These are phyloP conservation scores for Hipparchia semele DNA, from an alignment of 2,888 invertebrate species.

Conservation along the genomic window DNA sequence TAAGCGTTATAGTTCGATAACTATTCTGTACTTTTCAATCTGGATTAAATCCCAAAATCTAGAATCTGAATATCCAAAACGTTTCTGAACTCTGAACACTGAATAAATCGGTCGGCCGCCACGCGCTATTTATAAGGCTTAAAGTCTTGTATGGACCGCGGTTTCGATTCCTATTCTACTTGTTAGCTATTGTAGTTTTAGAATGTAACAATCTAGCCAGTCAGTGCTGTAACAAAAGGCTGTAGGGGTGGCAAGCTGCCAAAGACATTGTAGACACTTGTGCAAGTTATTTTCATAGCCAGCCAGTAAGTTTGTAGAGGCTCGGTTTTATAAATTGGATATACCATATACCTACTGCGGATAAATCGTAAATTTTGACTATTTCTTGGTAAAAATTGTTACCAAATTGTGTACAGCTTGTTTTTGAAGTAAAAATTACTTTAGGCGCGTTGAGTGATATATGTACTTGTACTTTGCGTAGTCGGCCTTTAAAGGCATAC, in stretches of 20 bases:
- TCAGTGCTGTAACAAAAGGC: background rate
- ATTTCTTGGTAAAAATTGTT: background rate
- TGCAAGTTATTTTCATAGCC: background rate
- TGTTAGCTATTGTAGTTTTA: background rate
- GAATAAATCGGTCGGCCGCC: no score
- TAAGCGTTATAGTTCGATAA: no score
- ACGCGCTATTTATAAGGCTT: no score
- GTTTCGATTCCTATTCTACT: background rate
- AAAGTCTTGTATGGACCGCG: background rate
- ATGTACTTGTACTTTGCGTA: no score
- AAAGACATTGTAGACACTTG: slow-evolving; percentile 7
- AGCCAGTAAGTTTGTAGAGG: background rate
- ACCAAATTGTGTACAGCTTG: no score
- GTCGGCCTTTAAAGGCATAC: no score
- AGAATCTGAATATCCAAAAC: no score
- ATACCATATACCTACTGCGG: background rate
- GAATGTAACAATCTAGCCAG: background rate
- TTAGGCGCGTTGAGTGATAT: no score
- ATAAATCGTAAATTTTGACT: background rate
- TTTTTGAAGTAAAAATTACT: no score
- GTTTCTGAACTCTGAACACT: no score
- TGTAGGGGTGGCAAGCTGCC: slow-evolving; percentile 11
- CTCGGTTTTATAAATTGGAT: background rate
- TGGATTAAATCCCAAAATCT: no score
- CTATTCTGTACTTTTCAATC: no score